Evolutionary conservation across 2,888 invertebrate genomes (phyloP), one percentile per base, ranked within the genome.

Genomic region (Hyposoter didymator): DNA sequence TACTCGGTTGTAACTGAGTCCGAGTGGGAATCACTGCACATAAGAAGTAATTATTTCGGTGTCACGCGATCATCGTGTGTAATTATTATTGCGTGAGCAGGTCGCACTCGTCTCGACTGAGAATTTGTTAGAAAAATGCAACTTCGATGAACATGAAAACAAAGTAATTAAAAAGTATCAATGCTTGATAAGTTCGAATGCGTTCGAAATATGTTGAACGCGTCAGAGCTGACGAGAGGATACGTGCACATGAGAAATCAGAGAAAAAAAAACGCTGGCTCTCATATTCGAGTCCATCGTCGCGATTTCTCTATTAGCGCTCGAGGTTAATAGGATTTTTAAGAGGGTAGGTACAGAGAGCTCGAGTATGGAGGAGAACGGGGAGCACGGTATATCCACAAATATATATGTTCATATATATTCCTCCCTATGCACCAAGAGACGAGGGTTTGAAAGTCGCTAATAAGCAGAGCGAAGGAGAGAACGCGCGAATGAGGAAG

Each of bases 311-410:
- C 88, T 87, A 89, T 89, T 88, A 89, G 87, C 85, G 85, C 87
- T 86, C 78, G 80, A 78, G 67, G 87, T 89, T 90, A 90, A 90
- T 89, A 88, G 88, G 87, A 85, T 89, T 91, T 81, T 90, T 88
- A 90, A 87, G 88, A 70, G 88, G 88, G 90, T 69, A 35, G 45
- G 45, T 55, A 78, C 55, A 78, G 73, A 52, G 43, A 49, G 74
- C 79, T 73, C 69, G 55, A 45, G 74, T 66, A 19, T 17, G 43
- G 19, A 17, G 19, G 35, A 49, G 10, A 14, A n/a, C 5, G 5
- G 2, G 10, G 10, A n/a, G 8, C 6, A 35, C 19, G 52, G 28
- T 47, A 28, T 47, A 66, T 66, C 19, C 10, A 22, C 35, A n/a
- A 35, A 35, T n/a, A 64, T n/a, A 64, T n/a, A 62, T 66, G 66